Evolutionary conservation across 1,140 invertebrate genomes (phyloP), one percentile per base, ranked within the genome.

Genomic region (Pseudachorutes palmiensis): DNA sequence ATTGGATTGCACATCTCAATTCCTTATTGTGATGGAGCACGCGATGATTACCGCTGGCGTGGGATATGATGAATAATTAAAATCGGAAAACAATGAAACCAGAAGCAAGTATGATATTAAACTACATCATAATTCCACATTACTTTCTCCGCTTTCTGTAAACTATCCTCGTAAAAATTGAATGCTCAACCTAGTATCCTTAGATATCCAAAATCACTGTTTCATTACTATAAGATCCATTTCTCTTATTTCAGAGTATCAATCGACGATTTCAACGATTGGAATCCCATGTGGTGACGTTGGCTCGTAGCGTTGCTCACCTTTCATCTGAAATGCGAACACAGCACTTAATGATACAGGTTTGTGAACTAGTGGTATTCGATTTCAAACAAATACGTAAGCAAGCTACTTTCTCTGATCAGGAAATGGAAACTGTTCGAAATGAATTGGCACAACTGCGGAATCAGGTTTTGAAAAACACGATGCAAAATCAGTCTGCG

Each of bases 281-380:
- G 61, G 93, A 96, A 79, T 90, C 90, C 9, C 92, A 96, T 77
- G 91, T 95, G 14, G 90, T 94, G 9, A 94, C 92, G 3, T 79
- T 96, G 57, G 92, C 92, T 0, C 81, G 91, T 64, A 93, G 90
- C 68, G 91, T 95, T n/a, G 92, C 92, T 28, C 92, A 94, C 79
- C 79, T 95, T 1, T 94, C 91, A 22, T 91, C 90, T 1, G 92
- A 96, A 81, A 91, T 95, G 87, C 80, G 91, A 67, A 91, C 90
- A 0, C 91, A 95, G 75, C 92, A 92, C 79, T 80, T 92, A 19
- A 88, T 92, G 82, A 87, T 93, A 76, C 88, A 88, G 79, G 81
- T 82, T 64, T 30, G 48, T 41, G 61, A 62, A 45, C 45, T 33
- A 24, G 19, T 62, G 59, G 48, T 36, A 48, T 33, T 45, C 9